Conservation (phyloP, 2,888 invertebrate species). For the Candidula unifasciata region DNA sequence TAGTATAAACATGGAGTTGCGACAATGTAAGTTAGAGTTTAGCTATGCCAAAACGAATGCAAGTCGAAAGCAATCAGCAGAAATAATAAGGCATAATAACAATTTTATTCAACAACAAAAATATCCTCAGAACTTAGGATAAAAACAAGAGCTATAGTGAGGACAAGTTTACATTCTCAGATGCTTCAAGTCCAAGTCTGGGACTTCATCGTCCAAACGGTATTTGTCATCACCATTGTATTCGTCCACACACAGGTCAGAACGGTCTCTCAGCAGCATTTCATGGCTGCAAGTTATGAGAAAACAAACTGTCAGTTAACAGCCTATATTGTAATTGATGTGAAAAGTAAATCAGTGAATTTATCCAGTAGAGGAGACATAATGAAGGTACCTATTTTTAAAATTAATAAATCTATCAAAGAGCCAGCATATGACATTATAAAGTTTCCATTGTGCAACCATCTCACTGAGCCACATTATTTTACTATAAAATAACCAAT, state of each 20-base stretch:
- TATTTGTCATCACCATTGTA: not conserved
- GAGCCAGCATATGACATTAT: no score
- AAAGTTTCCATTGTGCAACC: no score
- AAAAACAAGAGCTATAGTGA: not conserved
- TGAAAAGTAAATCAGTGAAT: not conserved
- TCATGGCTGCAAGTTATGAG: slow-evolving; percentile 14
- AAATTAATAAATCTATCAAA: not conserved
- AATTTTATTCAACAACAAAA: no score
- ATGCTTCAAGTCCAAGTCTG: slow-evolving; percentile 30
- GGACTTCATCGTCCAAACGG: not conserved
- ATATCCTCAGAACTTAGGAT: no score
- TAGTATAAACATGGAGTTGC: no score
- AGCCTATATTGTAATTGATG: not conserved
- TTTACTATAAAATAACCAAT: no score
- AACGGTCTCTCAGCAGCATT: slow-evolving; percentile 38
- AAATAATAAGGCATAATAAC: no score
- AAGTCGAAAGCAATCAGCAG: no score
- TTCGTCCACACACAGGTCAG: slow-evolving; percentile 36
- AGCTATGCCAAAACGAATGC: no score
- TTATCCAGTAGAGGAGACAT: not conserved
- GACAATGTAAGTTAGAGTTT: no score
- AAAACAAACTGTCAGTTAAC: not conserved
- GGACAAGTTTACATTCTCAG: not conserved
- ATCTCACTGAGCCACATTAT: no score
- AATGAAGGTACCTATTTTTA: not conserved